Conservation (phyloP, 2,888 invertebrate genomes). For the Drosophila nigritarsus region DNA sequence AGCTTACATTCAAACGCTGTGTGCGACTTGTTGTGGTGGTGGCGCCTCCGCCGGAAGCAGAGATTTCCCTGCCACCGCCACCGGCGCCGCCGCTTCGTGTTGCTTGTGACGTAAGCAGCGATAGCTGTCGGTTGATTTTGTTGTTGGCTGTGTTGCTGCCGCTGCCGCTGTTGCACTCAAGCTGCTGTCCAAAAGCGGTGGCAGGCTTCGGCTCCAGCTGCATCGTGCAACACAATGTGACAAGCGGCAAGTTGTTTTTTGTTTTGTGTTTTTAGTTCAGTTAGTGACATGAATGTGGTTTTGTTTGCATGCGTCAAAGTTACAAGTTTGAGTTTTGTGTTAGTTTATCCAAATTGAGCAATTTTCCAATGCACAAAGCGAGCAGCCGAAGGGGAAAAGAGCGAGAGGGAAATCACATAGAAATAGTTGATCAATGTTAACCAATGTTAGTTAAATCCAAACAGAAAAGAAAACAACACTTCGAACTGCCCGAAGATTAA, state of each 20-base stretch:
- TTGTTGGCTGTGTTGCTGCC: conserved; percentile 83
- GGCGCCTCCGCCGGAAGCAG: conserved; percentile 85
- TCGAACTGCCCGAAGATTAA: not conserved
- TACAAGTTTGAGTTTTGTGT: conserved; percentile 31
- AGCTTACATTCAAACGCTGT: conserved; percentile 91
- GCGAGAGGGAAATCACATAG: conserved; percentile 41
- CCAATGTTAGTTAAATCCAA: conserved; percentile 46
- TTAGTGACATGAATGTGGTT: conserved; percentile 56
- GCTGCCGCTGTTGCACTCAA: conserved; percentile 86
- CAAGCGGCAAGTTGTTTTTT: conserved; percentile 14
- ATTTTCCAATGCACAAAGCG: conserved; percentile 39
- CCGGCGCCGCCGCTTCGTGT: conserved; percentile 75
- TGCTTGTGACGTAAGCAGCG: conserved; percentile 87
- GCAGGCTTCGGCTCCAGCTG: conserved; percentile 84
- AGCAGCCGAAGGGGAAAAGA: conserved; percentile 48
- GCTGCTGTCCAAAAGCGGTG: conserved; percentile 87
- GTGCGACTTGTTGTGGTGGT: conserved; percentile 84
- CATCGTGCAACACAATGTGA: conserved; percentile 1
- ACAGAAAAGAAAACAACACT: conserved; percentile 31
- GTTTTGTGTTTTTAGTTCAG: conserved; percentile 21
- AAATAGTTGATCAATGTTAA: conserved; percentile 18
- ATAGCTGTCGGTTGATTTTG: conserved; percentile 89
- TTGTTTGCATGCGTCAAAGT: conserved; percentile 50
- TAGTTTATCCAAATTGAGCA: conserved; percentile 22
- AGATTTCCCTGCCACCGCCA: conserved; percentile 85